These are phyloP conservation scores for Mamestra configurata DNA, from an alignment of 1,140 invertebrate genomes.

Conservation along the genomic window DNA sequence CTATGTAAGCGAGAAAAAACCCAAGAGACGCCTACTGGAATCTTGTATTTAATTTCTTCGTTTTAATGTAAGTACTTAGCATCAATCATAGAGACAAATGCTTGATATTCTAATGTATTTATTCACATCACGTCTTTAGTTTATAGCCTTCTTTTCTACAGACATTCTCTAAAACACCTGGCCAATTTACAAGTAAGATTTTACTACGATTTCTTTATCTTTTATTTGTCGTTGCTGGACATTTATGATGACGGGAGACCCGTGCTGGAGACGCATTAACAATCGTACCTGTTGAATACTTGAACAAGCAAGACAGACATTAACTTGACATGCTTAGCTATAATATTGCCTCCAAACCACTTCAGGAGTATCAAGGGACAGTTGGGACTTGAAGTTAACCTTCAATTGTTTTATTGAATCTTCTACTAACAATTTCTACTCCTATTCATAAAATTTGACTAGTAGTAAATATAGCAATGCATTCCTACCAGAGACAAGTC, in stretches of 20 bases:
- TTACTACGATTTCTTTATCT: neutral
- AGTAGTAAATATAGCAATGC: too few species aligned
- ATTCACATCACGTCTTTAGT: neutral
- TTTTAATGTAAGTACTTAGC: neutral
- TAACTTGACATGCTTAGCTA: too few species aligned
- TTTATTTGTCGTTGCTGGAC: neutral
- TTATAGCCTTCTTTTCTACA: neutral
- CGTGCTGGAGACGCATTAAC: too few species aligned
- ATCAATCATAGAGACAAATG: neutral
- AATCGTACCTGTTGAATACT: too few species aligned
- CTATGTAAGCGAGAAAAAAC: neutral
- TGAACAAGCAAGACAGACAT: too few species aligned
- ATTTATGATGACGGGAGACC: neutral
- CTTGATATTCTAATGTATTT: neutral
- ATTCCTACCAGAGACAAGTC: too few species aligned
- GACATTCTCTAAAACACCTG: neutral
- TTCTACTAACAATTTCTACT: too few species aligned
- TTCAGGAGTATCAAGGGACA: too few species aligned
- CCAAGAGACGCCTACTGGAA: neutral
- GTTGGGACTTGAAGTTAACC: too few species aligned
- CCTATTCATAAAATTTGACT: too few species aligned
- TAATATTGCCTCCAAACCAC: too few species aligned
- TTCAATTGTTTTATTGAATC: too few species aligned
- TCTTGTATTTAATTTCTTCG: neutral
- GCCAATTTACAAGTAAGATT: neutral